Evolutionary conservation across 2,797 vertebrate species (phyloP).

Genomic region (Myiotriccus ornatus): DNA sequence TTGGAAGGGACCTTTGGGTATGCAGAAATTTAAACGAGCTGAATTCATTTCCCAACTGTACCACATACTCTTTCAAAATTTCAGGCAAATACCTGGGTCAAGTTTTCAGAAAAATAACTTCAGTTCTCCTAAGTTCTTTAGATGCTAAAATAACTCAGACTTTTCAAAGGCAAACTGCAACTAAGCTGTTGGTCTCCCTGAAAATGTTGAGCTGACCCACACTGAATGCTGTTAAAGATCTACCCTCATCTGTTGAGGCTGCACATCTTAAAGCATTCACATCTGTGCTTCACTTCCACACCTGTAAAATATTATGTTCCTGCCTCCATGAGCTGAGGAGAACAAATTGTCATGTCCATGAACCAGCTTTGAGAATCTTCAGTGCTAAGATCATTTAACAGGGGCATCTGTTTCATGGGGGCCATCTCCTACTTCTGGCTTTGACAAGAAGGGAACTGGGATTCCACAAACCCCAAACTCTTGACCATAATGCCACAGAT

Average conservation of each 20-base stretch:
- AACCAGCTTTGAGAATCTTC: not conserved
- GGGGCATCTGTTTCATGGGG: not conserved
- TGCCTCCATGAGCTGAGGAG: not conserved
- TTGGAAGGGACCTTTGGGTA: not conserved
- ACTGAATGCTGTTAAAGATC: not conserved
- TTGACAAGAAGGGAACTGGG: not conserved
- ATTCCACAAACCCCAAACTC: not conserved
- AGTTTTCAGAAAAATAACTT: not conserved
- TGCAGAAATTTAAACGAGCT: not conserved
- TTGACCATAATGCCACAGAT: not conserved
- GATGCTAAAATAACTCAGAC: not conserved
- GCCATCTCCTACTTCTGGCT: not conserved
- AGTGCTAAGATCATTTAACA: not conserved
- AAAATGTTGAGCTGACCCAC: not conserved
- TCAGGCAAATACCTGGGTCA: not conserved
- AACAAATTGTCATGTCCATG: not conserved
- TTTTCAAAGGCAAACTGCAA: not conserved
- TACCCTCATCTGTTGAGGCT: not conserved
- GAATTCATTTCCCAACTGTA: not conserved
- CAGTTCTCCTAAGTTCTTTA: not conserved
- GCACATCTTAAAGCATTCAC: not conserved
- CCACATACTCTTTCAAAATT: not conserved
- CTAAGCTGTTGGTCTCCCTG: not conserved
- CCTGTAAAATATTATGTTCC: not conserved
- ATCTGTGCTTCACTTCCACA: not conserved